Percentiles rank a stretch among this genome's conserved stretches.
These are phyloP conservation scores for Enteromius fasciolatus DNA, from an alignment of 2,797 vertebrate genomes.

Conservation along the genomic window DNA sequence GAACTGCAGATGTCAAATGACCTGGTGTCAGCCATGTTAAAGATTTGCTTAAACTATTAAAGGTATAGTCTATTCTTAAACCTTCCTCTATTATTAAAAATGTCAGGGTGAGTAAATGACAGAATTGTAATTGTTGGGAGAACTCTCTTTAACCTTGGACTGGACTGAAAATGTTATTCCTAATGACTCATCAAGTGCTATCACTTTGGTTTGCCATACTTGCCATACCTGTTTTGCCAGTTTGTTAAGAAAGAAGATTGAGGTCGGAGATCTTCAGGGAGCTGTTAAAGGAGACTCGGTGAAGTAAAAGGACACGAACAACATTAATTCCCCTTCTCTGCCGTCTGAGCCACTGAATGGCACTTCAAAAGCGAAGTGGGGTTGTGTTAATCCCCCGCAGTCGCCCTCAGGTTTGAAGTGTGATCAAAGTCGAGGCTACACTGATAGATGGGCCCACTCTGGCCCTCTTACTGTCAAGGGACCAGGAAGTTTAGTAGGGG, in stretches of 20 bases:
- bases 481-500: conserved; percentile 69
- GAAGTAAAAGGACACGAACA: conserved; percentile 59
- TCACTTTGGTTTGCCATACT: conserved; percentile 1
- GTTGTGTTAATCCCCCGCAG: conserved; percentile 69
- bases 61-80: background rate
- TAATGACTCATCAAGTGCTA: background rate
- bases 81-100: background rate
- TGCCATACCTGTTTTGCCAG: conserved; percentile 28
- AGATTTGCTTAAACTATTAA: background rate
- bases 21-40: background rate
- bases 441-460: conserved; percentile 72
- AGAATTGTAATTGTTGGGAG: background rate
- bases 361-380: conserved; percentile 74
- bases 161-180: background rate
- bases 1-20: background rate
- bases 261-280: conserved; percentile 1
- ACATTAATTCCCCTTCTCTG: conserved; percentile 69
- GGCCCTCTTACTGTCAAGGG: conserved; percentile 63
- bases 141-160: background rate
- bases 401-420: conserved; percentile 67
- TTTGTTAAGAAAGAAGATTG: conserved; percentile 11
- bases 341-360: conserved; percentile 68
- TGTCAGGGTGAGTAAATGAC: background rate
- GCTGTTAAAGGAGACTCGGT: conserved; percentile 38
- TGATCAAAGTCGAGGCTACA: conserved; percentile 76